Conservation (phyloP, 2,888 invertebrate species). For the Chydorus sphaericus region DNA sequence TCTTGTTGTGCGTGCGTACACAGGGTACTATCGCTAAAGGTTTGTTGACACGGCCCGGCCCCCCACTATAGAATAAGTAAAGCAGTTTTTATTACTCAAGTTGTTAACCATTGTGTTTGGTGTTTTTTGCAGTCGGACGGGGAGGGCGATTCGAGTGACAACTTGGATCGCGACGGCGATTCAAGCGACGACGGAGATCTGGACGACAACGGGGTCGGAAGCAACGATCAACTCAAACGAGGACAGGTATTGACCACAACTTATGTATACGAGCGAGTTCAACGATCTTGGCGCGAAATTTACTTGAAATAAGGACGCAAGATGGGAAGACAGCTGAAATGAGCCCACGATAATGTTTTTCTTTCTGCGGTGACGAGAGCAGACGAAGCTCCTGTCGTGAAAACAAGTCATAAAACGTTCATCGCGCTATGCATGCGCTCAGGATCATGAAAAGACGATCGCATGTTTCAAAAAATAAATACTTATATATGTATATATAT, state of each 20-base stretch:
- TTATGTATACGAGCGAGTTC: too few relatives aligned
- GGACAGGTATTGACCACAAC: conserved; percentile 1
- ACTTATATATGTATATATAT: background rate
- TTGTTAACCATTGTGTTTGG: background rate
- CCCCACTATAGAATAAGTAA: background rate
- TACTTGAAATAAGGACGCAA: too few relatives aligned
- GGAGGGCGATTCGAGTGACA: conserved; percentile 13
- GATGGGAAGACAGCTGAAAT: too few relatives aligned
- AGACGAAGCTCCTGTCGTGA: background rate
- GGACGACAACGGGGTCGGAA: conserved; percentile 11
- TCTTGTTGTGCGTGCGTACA: background rate
- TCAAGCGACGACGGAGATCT: conserved; percentile 7
- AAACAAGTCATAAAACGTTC: conserved; percentile 8
- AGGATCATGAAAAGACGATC: background rate
- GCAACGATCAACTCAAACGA: conserved; percentile 5
- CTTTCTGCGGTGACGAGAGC: background rate
- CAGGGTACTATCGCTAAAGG: background rate
- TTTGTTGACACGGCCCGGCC: conserved; percentile 3
- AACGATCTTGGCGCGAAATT: too few relatives aligned
- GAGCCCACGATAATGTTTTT: too few relatives aligned
- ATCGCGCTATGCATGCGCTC: background rate
- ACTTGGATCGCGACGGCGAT: conserved; percentile 10
- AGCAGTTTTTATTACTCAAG: background rate
- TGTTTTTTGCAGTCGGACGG: conserved; percentile 13
- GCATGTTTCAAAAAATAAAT: background rate